phyloP scores from a whole-genome alignment of 2,888 invertebrate genomes.

The Encarsia formosa region DNA sequence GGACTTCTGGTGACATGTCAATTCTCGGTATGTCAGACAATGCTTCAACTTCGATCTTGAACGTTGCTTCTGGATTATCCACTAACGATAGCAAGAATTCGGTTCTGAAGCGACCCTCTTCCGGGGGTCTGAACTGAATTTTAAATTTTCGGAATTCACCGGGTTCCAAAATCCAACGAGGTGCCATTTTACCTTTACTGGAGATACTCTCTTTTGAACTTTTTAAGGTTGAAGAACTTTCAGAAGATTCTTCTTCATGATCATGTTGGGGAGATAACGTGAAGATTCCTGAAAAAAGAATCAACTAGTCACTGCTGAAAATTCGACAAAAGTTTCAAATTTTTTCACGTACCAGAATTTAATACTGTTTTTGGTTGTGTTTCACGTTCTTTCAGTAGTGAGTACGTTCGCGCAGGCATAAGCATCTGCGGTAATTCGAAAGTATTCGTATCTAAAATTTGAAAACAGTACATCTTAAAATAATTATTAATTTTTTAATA shows the following conservation, averaged over 20 bases:
- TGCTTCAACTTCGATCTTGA: conserved; percentile 34
- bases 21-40: conserved; percentile 37
- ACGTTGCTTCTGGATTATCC: conserved; percentile 28
- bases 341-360: no score
- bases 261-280: no score
- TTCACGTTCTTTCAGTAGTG: conserved; percentile 5
- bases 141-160: conserved; percentile 34
- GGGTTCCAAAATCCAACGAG: conserved; percentile 37
- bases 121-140: conserved; percentile 36
- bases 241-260: no score
- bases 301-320: no score
- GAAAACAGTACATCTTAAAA: no score
- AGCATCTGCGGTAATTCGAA: not conserved
- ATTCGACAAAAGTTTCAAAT: no score
- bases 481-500: no score
- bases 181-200: conserved; percentile 29
- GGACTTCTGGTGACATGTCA: conserved; percentile 33
- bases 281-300: not conserved
- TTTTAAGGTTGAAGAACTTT: no score
- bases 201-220: no score
- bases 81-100: conserved; percentile 33
- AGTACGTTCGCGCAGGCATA: not conserved
- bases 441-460: not conserved
- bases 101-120: conserved; percentile 30
- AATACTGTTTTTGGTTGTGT: not conserved